Base-by-base conservation (phyloP, 2,113 vertebrate genomes). In the Fulmarus glacialis region DNA sequence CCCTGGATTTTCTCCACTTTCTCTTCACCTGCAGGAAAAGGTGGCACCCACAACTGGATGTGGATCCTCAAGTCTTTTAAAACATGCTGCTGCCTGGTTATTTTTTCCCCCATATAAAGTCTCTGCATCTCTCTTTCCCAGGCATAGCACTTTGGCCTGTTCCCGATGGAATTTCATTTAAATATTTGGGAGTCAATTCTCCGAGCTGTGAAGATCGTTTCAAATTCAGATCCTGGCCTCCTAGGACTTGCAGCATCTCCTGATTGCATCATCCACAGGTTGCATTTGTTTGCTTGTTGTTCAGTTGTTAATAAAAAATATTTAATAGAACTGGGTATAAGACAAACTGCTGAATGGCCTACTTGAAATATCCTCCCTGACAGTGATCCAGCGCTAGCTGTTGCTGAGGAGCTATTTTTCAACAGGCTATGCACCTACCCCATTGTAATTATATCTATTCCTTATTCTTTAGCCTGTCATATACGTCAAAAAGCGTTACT, bases 391-490 rank as follows among this genome's bases (percentile, higher is more conserved):
- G 42, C 7, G 1, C 50, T 73, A 86, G 67, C 62, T 92, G n/a
- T 63, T 95, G 71, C 82, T 94, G 72, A 7, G 6, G 63, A 92
- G 63, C n/a, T 86, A 34, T 77, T 95, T 94, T 93, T 88, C 90
- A 86, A 62, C 50, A 80, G 59, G 62, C 42, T 90, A 21, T 38
- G 82, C 67, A 94, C 38, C 45, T 95, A 86, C 6, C 55, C 63
- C 20, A 66, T 74, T 78, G 70, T 68, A 90, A 90, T 94, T 95
- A 78, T 55, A 86, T 45, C 66, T 95, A 85, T 91, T 72, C 47
- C n/a, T 11, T 80, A 77, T 64, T 94, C 88, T 90, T 90, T 83
- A 89, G 79, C 67, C 67, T 96, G 92, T 92, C 93, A 83, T 38
- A 29, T 90, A 93, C 53, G 43, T 95, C 95, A 94, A 77, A 92